Base-by-base conservation (phyloP, 2,888 invertebrate species). In the Ochropleura leucogaster region DNA sequence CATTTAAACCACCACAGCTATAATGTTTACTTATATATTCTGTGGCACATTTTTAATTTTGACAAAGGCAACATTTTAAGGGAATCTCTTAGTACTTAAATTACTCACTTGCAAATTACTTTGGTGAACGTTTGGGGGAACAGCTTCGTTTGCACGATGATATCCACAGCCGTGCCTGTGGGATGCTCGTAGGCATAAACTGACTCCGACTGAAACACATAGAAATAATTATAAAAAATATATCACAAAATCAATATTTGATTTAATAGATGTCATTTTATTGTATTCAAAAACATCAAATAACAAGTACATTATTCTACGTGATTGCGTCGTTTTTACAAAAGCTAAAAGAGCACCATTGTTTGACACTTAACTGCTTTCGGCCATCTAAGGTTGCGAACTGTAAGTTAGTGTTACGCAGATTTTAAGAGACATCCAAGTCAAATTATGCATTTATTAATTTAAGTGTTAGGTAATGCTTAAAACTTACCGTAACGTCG, bases 91-190 rank as follows among this genome's bases (percentile, higher is more conserved):
- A n/a, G 18, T n/a, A n/a, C 8, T 51, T 0, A 55, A 40, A 57
- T 49, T 68, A 82, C 85, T 84, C n/a, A 86, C 86, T 14, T 20
- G 83, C 86, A 86, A 18, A 10, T 44, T 0, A 84, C 80, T 18
- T 20, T 40, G 9, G 55, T 9, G 7, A 80, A 0, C 4, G 12
- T 30, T 79, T 86, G 86, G 8, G 53, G 66, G 4, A 86, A 77
- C 6, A 69, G 3, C 3, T 77, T 14, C 4, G 80, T 79, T 57
- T 86, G 83, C 16, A 83, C 82, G 42, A 86, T 64, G 9, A 82
- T 74, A 14, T 82, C 78, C 3, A 67, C 40, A 14, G 44, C 14
- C 0, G 65, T 69, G 4, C 0, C 9, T 0, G 4, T 10, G 6
- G 62, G 44, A n/a, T 57, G 0, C 0, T 47, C 0, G 63, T 40